A percentile compares a stretch with the other conserved stretches of the same genome.
Conservation (phyloP, 1,140 invertebrate genomes). For the Drosophila trapezifrons region DNA sequence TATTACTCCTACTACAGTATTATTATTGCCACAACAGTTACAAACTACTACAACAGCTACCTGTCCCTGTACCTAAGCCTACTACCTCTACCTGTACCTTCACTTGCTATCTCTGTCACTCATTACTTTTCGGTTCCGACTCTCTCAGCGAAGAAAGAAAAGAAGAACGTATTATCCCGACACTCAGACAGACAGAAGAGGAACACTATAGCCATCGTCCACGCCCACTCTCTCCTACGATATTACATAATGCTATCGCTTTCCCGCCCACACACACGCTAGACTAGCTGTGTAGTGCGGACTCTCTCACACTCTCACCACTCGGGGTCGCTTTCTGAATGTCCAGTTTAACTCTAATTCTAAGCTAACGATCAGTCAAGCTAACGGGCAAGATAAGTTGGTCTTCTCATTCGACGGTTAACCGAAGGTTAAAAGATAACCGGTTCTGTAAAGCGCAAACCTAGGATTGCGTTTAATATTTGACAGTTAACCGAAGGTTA, state of each 20-base stretch:
- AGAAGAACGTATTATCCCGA: slow-evolving; percentile 27
- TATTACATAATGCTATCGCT: slow-evolving; percentile 46
- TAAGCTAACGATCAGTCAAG: background rate
- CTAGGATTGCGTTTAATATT: too few species aligned
- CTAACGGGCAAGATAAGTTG: too few species aligned
- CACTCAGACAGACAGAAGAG: slow-evolving; percentile 44
- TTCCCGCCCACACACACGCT: slow-evolving; percentile 29
- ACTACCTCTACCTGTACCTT: slow-evolving; percentile 33
- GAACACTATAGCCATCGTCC: slow-evolving; percentile 8
- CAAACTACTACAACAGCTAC: slow-evolving; percentile 49
- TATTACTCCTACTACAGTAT: slow-evolving; percentile 43
- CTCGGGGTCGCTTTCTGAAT: background rate
- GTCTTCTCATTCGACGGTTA: too few species aligned
- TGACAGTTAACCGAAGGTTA: too few species aligned
- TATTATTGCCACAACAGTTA: slow-evolving; percentile 66
- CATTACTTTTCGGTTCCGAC: slow-evolving; percentile 70
- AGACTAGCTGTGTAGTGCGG: slow-evolving; percentile 15
- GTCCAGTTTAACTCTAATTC: background rate
- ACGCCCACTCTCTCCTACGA: slow-evolving; percentile 11
- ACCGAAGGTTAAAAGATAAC: too few species aligned
- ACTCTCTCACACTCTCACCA: slow-evolving; percentile 19
- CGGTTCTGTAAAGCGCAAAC: too few species aligned
- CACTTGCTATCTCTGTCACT: slow-evolving; percentile 70
- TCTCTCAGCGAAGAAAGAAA: slow-evolving; percentile 28
- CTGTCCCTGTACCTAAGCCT: slow-evolving; percentile 29